Conservation (phyloP, 2,113 vertebrate species). For the Theristicus caerulescens region DNA sequence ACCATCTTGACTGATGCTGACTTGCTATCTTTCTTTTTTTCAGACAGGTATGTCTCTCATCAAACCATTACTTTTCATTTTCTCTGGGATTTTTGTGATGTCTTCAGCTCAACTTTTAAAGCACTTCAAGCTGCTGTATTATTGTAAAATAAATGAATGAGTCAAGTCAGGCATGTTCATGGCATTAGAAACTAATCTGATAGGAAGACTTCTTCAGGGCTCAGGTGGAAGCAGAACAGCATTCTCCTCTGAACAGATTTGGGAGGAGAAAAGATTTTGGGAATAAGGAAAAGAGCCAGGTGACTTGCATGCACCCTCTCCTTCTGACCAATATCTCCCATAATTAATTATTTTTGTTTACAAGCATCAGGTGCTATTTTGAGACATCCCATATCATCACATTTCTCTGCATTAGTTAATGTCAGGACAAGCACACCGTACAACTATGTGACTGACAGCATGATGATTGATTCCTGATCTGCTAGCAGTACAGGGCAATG, state of each 20-base stretch:
- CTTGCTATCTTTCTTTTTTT: background rate
- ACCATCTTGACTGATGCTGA: background rate
- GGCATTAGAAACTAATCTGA: background rate
- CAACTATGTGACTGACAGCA: background rate
- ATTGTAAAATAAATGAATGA: background rate
- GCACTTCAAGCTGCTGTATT: background rate
- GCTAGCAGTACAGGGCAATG: background rate
- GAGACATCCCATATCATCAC: background rate
- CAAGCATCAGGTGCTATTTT: background rate
- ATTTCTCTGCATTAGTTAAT: background rate
- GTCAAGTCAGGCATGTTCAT: background rate
- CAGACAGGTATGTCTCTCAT: background rate
- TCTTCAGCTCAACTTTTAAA: background rate
- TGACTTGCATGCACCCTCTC: background rate
- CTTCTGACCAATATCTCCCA: background rate
- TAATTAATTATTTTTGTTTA: background rate
- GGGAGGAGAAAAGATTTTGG: background rate
- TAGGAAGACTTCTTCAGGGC: background rate
- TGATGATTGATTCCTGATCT: background rate
- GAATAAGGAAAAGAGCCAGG: background rate
- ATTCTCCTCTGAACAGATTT: background rate
- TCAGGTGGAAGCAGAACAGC: background rate
- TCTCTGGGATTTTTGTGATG: background rate
- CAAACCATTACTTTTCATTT: background rate
- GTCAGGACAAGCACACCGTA: background rate